Base-by-base conservation (phyloP, 2,797 vertebrate genomes). In the Bovichtus variegatus region DNA sequence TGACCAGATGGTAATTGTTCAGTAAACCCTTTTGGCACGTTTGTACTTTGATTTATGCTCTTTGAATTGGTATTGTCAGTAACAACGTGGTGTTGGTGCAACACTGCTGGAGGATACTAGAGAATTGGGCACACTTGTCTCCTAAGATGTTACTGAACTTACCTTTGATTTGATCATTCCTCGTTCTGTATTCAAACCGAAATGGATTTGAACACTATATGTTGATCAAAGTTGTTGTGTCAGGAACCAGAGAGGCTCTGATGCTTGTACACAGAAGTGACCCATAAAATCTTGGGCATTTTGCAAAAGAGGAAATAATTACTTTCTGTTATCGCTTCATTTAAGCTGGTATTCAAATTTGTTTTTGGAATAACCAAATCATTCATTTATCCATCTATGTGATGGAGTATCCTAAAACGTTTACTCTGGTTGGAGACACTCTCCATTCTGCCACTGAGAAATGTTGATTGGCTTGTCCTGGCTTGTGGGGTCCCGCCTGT, bases 41-140 rank as follows among this genome's bases (percentile, higher is more conserved):
- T 69, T 70, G 23, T 59, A 38, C 46, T 78, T 65, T 16, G n/a
- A 63, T 59, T 72, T 21, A 70, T 68, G 9, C 38, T 27, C 43
- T 62, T 21, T 73, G 36, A 34, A 34, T 25, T 34, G 9, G 47
- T 59, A 43, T 23, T 46, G 44, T 66, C 51, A 66, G 29, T 47
- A 66, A 49, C 55, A 44, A 40, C 0, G 3, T 54, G 43, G 38
- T 31, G 41, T 43, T 34, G n/a, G 11, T 54, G 9, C 15, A 62
- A 23, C 25, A 29, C 12, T 74, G 21, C 46, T 55, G 15, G 19
- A 65, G 27, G 34, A 59, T 13, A 59, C 11, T 7, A 15, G 47
- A 76, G 19, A 54, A 50, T 79, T 10, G 16, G 31, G 23, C 25
- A 25, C 44, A 49, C 10, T 21, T 49, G 34, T 23, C 36, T 51